phyloP scores from a whole-genome alignment of 2,888 invertebrate species.

The Coelopa pilipes region DNA sequence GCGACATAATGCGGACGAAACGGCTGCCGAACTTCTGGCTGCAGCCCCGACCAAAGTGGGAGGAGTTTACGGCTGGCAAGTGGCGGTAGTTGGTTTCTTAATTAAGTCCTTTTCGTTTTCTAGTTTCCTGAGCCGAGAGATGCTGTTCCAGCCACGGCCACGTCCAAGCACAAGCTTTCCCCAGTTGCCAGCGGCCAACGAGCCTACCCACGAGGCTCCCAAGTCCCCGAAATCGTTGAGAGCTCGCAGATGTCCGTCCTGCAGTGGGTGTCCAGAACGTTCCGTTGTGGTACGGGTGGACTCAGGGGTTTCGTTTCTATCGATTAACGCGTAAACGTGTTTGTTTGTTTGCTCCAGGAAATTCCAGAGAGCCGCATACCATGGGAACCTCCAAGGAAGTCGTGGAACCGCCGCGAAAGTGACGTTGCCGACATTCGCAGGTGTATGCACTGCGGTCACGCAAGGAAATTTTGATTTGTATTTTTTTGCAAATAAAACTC shows the following conservation, averaged over 20 bases:
- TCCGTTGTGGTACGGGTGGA: slow-evolving; percentile 50
- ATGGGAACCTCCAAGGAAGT: slow-evolving; percentile 61
- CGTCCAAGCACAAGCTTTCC: slow-evolving; percentile 46
- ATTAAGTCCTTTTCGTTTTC: background rate
- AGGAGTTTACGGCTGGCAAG: background rate
- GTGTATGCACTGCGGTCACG: slow-evolving; percentile 54
- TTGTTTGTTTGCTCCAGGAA: slow-evolving; percentile 45
- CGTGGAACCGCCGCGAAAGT: slow-evolving; percentile 56
- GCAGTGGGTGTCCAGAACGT: slow-evolving; percentile 59
- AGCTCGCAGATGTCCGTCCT: slow-evolving; percentile 58
- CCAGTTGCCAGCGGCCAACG: slow-evolving; percentile 53
- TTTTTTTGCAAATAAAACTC: background rate
- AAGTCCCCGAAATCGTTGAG: slow-evolving; percentile 37
- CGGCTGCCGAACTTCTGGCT: slow-evolving; percentile 77
- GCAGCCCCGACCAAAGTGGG: slow-evolving; percentile 71
- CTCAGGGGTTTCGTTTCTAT: background rate
- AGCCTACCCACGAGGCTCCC: slow-evolving; percentile 7
- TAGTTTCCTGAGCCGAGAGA: slow-evolving; percentile 64
- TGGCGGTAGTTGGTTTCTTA: background rate
- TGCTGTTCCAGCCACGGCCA: slow-evolving; percentile 59
- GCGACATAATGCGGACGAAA: slow-evolving; percentile 74
- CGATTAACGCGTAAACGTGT: background rate
- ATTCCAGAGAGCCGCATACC: slow-evolving; percentile 65
- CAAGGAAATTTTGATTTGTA: background rate
- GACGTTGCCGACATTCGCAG: slow-evolving; percentile 42